Evolutionary conservation across 2,888 invertebrate genomes (phyloP).

Genomic region (Hydriomena furcata): DNA sequence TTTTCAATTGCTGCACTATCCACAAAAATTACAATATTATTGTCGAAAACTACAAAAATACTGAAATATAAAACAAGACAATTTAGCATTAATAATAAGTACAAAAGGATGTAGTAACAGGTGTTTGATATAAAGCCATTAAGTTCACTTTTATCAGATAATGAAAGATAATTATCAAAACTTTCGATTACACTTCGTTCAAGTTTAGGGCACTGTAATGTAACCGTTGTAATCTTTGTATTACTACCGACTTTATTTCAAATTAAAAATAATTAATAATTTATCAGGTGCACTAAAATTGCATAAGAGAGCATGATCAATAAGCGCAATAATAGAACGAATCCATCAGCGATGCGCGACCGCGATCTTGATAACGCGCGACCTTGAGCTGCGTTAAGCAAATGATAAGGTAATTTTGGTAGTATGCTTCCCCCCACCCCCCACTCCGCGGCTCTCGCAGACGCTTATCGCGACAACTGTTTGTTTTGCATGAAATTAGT

Average conservation of each 20-base stretch:
- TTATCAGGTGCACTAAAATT: conserved; percentile 13
- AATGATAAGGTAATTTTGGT: conserved; percentile 78
- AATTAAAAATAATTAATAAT: too few species aligned
- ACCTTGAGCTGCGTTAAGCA: conserved; percentile 72
- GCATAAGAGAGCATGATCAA: conserved; percentile 49
- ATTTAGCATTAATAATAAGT: too few species aligned
- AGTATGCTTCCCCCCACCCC: conserved; percentile 38
- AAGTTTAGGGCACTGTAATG: too few species aligned
- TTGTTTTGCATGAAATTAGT: conserved; percentile 75
- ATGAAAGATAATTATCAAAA: too few species aligned
- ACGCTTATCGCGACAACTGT: conserved; percentile 64
- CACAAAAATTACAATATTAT: too few species aligned
- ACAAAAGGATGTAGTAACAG: too few species aligned
- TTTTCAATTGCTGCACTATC: neutral
- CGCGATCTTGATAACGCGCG: conserved; percentile 66
- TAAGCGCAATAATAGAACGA: conserved; percentile 67
- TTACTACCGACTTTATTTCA: too few species aligned
- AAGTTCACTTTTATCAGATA: too few species aligned
- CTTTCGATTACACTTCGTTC: neutral
- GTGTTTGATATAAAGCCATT: too few species aligned
- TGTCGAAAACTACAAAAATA: too few species aligned
- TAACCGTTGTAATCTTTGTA: too few species aligned
- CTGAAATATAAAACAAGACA: too few species aligned
- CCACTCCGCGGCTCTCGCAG: conserved; percentile 45
- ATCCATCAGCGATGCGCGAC: conserved; percentile 61